Conservation (phyloP, 2,888 invertebrate species). For the Agrypnus murinus region DNA sequence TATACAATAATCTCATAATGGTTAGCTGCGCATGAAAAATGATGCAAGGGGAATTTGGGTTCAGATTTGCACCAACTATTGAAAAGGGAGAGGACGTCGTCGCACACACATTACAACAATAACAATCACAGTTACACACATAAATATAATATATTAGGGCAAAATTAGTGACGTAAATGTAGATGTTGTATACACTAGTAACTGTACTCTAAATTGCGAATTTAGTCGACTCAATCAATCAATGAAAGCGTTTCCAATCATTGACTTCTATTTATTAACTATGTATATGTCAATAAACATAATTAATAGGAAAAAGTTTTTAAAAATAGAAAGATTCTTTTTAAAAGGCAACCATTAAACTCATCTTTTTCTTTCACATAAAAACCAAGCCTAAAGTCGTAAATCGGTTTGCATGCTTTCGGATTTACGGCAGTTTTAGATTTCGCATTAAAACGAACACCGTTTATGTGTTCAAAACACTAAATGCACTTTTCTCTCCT, state of each 20-base stretch:
- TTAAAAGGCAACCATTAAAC: no score
- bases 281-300: not conserved
- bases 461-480: slow-evolving; percentile 22
- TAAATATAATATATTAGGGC: no score
- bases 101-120: not conserved
- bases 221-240: no score
- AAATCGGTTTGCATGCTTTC: slow-evolving; percentile 34
- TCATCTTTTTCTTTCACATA: slow-evolving; percentile 17
- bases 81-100: slow-evolving; percentile 3
- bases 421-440: slow-evolving; percentile 28
- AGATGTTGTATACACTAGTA: no score
- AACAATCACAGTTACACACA: no score
- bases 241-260: no score
- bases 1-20: slow-evolving; percentile 12
- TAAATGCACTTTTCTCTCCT: slow-evolving; percentile 29
- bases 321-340: no score
- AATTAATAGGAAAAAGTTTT: no score
- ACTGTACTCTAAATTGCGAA: no score
- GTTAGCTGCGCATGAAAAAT: slow-evolving; percentile 6
- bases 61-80: slow-evolving; percentile 3
- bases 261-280: not conserved
- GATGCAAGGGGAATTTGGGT: not conserved
- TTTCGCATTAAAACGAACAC: slow-evolving; percentile 26
- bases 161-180: no score
- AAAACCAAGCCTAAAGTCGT: slow-evolving; percentile 29